Base-by-base conservation (phyloP, 2,113 vertebrate genomes). In the Loxodonta africana region DNA sequence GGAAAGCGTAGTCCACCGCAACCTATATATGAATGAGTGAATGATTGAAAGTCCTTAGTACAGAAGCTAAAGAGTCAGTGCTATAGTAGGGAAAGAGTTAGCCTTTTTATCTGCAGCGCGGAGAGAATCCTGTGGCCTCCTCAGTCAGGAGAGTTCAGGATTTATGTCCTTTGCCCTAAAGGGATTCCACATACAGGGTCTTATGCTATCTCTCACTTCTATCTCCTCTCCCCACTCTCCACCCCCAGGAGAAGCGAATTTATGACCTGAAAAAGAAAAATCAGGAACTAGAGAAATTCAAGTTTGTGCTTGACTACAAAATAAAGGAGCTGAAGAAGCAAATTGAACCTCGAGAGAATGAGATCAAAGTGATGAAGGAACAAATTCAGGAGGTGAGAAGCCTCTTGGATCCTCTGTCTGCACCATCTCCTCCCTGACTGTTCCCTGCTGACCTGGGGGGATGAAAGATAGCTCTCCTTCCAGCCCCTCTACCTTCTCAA, bases 211-310 rank as follows among this genome's bases (percentile, higher is more conserved):
- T 41, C 26, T 67, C 80, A 33, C 44, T 25, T 84, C 21, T 92
- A 62, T 89, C 28, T 90, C 65, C 4, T 51, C 51, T 67, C 11
- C 37, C 73, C 9, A 37, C 71, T 8, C 37, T 17, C n/a, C 20
- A 65, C 85, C 95, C 53, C 67, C 98, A 99, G 99, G 99, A 99
- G 84, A 99, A 99, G 74, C 97, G 98, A 51, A 99, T 99, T 89
- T 98, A 98, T 91, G 98, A 99, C 10, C 93, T 99, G 91, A 99
- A 99, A 98, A 99, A 98, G 97, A 99, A 99, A 98, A 99, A 99
- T 94, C 99, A 99, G 95, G 99, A 99, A 62, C 98, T 99, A 93
- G 99, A 99, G 97, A 99, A 99, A 97, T 98, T 99, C 88, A 99
- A 99, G 96, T 99, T 99, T 98, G 98, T 99, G 83, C 98, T 99